phyloP scores from a whole-genome alignment of 1,140 invertebrate genomes.

The Ptiloglossa arizonensis region DNA sequence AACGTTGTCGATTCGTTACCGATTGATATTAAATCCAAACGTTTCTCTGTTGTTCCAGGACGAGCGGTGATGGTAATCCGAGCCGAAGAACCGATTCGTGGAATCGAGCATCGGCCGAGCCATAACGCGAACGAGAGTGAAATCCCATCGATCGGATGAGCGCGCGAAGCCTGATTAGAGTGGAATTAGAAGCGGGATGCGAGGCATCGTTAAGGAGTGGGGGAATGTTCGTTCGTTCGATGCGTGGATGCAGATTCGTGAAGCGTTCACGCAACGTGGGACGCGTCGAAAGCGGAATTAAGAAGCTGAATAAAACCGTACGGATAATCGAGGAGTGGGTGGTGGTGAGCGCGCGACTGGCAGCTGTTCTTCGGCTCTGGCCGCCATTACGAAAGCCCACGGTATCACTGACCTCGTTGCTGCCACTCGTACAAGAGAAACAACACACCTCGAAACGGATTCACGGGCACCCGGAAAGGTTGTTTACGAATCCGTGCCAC shows the following conservation, averaged over 20 bases:
- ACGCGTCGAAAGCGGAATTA: constrained; percentile 53
- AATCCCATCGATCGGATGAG: constrained; percentile 49
- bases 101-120: background rate
- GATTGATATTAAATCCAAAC: no score
- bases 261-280: constrained; percentile 9
- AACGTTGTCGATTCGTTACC: no score
- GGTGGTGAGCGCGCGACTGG: constrained; percentile 35
- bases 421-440: background rate
- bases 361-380: constrained; percentile 46
- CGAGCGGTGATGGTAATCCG: background rate
- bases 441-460: constrained; percentile 3
- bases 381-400: constrained; percentile 67
- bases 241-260: constrained; percentile 5
- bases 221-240: no score
- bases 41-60: no score
- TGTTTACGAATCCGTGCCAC: background rate
- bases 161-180: constrained; percentile 32
- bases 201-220: background rate
- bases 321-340: constrained; percentile 24
- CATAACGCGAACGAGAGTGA: constrained; percentile 43
- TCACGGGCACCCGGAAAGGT: constrained; percentile 8
- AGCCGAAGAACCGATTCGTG: constrained; percentile 8
- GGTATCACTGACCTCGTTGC: constrained; percentile 75
- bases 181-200: constrained; percentile 33
- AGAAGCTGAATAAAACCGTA: constrained; percentile 51